Base-by-base conservation (phyloP, 2,113 vertebrate species). In the Pseudorectes ferrugineus region DNA sequence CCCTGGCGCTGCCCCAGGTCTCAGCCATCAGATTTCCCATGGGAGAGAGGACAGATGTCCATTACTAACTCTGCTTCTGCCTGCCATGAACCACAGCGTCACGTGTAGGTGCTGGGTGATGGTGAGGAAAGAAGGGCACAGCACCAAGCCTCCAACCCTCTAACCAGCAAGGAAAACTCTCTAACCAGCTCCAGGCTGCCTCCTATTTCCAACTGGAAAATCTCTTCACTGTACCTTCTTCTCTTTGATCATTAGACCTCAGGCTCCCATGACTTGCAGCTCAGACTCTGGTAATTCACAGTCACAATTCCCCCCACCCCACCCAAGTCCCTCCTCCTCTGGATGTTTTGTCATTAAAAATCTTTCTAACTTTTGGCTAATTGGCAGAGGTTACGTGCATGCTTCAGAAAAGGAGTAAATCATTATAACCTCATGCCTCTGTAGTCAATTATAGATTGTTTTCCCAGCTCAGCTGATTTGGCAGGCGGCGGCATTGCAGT, bases 401-500 rank as follows among this genome's bases (percentile, higher is more conserved):
- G 85, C 92, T 93, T 92, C 89, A 94, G 87, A 59, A 92, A 81
- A 90, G 88, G 95, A 89, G 82, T 88, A 96, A 95, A 95, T 96
- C 85, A 45, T 88, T 97, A 92, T 85, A 96, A 86, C 88, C 89
- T 90, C 90, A 85, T 93, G 94, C 82, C 82, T 96, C 95, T 92
- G 89, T 85, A 96, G 94, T 95, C 95, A 93, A 95, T 96, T 96
- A 96, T 55, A 29, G 93, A 93, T 97, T 96, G 96, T 92, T 97
- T 94, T 95, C 91, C 91, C 89, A 65, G 86, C 94, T 95, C 84
- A 89, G 94, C 91, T 85, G 57, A 93, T 95, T 90, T 94, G 94
- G 95, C 96, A 96, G 89, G 67, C 51, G 0, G 72, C 0, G 6
- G 67, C n/a, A 17, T 14, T 96, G 96, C 96, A 96, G 91, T 77